Evolutionary conservation across 2,888 invertebrate genomes (phyloP).

Genomic region (Antitype chi): DNA sequence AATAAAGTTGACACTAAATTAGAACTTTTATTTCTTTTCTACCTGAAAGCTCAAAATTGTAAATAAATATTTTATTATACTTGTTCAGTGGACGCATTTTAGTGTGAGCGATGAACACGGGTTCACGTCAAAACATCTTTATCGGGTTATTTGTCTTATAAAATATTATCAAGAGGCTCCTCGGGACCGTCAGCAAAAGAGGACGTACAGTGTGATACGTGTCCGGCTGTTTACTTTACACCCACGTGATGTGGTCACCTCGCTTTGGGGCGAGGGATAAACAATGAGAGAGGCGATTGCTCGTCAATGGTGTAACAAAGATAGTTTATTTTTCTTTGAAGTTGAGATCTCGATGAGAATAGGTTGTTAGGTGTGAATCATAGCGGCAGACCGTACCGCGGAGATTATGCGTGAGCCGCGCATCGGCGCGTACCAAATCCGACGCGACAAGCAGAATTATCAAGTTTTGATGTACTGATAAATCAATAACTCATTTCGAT

Average conservation of each 20-base stretch:
- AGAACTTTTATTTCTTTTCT: constrained; percentile 86
- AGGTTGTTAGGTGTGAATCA: constrained; percentile 81
- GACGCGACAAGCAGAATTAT: constrained; percentile 86
- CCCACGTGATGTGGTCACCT: constrained; percentile 88
- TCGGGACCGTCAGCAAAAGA: constrained; percentile 90
- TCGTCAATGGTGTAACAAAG: constrained; percentile 87
- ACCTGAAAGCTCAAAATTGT: constrained; percentile 85
- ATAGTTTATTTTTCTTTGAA: constrained; percentile 87
- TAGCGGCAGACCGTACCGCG: constrained; percentile 82
- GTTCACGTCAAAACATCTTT: constrained; percentile 91
- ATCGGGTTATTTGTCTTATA: constrained; percentile 91
- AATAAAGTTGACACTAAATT: constrained; percentile 90
- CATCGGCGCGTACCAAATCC: constrained; percentile 84
- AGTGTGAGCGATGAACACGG: constrained; percentile 90
- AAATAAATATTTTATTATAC: constrained; percentile 90
- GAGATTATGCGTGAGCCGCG: constrained; percentile 83
- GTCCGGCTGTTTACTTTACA: constrained; percentile 88
- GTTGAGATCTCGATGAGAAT: constrained; percentile 84
- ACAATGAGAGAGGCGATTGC: constrained; percentile 90
- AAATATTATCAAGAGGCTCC: constrained; percentile 90
- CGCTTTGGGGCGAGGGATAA: constrained; percentile 87
- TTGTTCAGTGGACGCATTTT: constrained; percentile 89
- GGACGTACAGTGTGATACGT: constrained; percentile 86
- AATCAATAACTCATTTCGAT: constrained; percentile 86
- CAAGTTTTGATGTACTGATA: constrained; percentile 87